phyloP scores from a whole-genome alignment of 2,113 vertebrate genomes.

The Ornithorhynchus anatinus region DNA sequence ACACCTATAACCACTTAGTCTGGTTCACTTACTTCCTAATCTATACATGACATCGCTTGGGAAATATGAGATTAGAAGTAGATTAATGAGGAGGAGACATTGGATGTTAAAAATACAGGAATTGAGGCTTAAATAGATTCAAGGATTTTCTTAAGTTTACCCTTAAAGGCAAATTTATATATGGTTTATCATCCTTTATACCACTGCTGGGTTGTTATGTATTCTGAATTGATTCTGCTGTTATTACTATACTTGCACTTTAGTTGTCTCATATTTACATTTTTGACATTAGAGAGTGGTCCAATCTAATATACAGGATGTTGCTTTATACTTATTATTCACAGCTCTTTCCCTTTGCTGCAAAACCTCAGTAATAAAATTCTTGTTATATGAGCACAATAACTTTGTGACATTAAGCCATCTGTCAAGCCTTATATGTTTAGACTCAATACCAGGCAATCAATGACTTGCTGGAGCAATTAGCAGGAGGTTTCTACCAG shows the following conservation, averaged over 20 bases:
- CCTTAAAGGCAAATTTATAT: not conserved
- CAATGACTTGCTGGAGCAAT: constrained; percentile 28
- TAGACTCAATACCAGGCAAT: constrained; percentile 26
- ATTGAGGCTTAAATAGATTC: no score
- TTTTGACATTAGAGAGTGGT: constrained; percentile 24
- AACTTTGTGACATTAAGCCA: constrained; percentile 48
- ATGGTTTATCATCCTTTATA: not conserved
- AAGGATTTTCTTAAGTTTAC: not conserved
- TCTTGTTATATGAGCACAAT: constrained; percentile 6
- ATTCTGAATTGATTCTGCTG: not conserved
- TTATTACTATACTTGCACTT: constrained; percentile 1
- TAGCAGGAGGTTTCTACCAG: constrained; percentile 29
- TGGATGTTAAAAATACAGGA: no score
- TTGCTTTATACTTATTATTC: constrained; percentile 51
- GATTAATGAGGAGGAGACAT: no score
- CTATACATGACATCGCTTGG: no score
- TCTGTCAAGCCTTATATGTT: constrained; percentile 32
- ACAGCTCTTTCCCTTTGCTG: constrained; percentile 15
- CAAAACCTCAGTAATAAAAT: constrained; percentile 48
- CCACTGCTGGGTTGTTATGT: not conserved
- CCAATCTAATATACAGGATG: constrained; percentile 22
- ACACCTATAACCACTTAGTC: no score
- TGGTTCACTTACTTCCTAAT: no score
- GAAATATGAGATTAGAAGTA: no score
- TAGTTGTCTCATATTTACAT: constrained; percentile 1